Percentiles rank a stretch among this genome's conserved stretches.
These are phyloP conservation scores for Pseudomyrmex sp. DNA, from an alignment of 1,140 invertebrate species.

Conservation along the genomic window DNA sequence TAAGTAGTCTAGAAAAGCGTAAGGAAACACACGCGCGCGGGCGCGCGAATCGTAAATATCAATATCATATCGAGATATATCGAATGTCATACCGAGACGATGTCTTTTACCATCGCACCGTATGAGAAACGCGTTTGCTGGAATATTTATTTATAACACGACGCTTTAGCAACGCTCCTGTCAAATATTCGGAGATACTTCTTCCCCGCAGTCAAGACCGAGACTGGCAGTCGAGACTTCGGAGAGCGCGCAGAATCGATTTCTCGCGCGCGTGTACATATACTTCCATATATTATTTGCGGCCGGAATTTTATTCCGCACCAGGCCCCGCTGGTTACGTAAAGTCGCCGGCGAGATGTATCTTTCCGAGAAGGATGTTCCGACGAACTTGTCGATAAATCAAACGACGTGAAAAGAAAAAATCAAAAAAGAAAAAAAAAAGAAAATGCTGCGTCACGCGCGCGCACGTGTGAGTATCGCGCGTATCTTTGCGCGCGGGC, in stretches of 20 bases:
- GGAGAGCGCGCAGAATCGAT: slow-evolving; percentile 25
- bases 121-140: background rate
- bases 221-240: slow-evolving; percentile 21
- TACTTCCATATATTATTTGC: background rate
- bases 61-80: background rate
- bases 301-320: slow-evolving; percentile 37
- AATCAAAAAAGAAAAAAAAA: slow-evolving; percentile 50
- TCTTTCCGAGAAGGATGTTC: slow-evolving; percentile 44
- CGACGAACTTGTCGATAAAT: slow-evolving; percentile 52
- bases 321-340: slow-evolving; percentile 19
- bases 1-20: slow-evolving; percentile 1
- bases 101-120: background rate
- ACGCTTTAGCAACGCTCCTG: slow-evolving; percentile 24
- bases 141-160: slow-evolving; percentile 53
- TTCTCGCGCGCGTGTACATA: background rate
- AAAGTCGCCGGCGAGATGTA: slow-evolving; percentile 18
- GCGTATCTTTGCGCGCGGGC: slow-evolving; percentile 26
- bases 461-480: slow-evolving; percentile 49
- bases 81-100: slow-evolving; percentile 14
- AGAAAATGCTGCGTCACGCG: slow-evolving; percentile 42
- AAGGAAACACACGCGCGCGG: background rate
- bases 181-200: slow-evolving; percentile 43
- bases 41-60: slow-evolving; percentile 16
- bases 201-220: background rate
- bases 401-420: background rate